Evolutionary conservation across 2,113 vertebrate species (phyloP).

Genomic region (Ptilonorhynchus violaceus): DNA sequence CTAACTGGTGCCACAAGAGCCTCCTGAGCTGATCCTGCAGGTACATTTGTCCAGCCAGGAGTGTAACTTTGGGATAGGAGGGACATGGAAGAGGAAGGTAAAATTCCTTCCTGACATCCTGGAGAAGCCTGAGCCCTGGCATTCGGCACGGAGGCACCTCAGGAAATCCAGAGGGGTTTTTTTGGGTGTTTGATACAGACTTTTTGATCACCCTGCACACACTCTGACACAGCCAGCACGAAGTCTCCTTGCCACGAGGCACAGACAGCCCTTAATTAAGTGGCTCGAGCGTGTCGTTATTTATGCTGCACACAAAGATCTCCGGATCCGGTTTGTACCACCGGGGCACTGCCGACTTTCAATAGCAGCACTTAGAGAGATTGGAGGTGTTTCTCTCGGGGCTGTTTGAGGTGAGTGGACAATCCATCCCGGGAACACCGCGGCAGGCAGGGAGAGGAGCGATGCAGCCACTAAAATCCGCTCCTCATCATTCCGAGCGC

Average conservation of each 20-base stretch:
- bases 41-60: background rate
- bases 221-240: background rate
- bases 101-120: background rate
- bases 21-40: background rate
- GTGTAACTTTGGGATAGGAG: background rate
- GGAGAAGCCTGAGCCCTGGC: background rate
- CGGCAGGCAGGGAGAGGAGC: background rate
- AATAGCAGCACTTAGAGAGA: background rate
- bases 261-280: slow-evolving; percentile 40
- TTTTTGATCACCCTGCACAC: background rate
- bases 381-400: background rate
- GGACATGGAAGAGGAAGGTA: background rate
- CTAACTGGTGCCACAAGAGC: background rate
- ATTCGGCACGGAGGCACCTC: background rate
- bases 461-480: background rate
- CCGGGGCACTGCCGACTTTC: background rate
- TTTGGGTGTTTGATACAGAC: background rate
- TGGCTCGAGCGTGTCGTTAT: background rate
- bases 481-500: background rate
- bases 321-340: background rate
- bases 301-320: slow-evolving; percentile 4
- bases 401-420: background rate
- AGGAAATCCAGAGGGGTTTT: background rate
- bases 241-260: background rate
- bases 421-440: background rate